Evolutionary conservation across 2,888 invertebrate species (phyloP), one percentile per base, ranked within the genome.

Genomic region (Leptogaster cylindrica): DNA sequence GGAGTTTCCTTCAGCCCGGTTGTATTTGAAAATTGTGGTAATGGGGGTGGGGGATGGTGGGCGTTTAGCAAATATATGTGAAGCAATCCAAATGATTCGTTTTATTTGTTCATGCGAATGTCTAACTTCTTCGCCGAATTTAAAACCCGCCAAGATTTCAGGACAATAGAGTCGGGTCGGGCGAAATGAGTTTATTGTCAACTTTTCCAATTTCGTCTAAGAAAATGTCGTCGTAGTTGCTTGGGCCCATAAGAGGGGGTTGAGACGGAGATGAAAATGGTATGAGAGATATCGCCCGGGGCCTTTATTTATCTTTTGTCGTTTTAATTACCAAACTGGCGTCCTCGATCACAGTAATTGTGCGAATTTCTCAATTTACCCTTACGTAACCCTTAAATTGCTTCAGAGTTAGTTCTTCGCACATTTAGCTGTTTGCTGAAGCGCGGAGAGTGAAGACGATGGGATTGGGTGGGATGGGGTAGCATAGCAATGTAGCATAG

Each of bases 281-380:
- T 14, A 12, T 23, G 31, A 58, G 39, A 58, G 12, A 41, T 4
- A 58, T 25, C 46, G 36, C 41, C 18, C 39, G 27, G 23, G 20
- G 25, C 41, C 58, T 39, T 33, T 58, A 58, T 58, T 58, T 58
- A 58, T 58, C 58, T 58, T 58, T 58, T 58, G 58, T 58, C 58
- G 41, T 58, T 58, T 58, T 58, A 58, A 58, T 58, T 58, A 58
- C 58, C 36, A 58, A 58, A 58, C 58, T 41, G 39, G 58, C 58
- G 27, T 58, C 41, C 58, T 58, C 58, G 39, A 58, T 58, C 58
- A 39, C 58, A 25, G 39, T 58, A 58, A 58, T 58, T 58, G 58
- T 58, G 58, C 25, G 41, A 58, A 58, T 36, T 41, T 58, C 58
- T 58, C 58, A 58, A 58, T 58, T 58, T 58, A 39, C 58, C 39